Conservation (phyloP, 2,888 invertebrate genomes). For the Acholoe squamosa region DNA sequence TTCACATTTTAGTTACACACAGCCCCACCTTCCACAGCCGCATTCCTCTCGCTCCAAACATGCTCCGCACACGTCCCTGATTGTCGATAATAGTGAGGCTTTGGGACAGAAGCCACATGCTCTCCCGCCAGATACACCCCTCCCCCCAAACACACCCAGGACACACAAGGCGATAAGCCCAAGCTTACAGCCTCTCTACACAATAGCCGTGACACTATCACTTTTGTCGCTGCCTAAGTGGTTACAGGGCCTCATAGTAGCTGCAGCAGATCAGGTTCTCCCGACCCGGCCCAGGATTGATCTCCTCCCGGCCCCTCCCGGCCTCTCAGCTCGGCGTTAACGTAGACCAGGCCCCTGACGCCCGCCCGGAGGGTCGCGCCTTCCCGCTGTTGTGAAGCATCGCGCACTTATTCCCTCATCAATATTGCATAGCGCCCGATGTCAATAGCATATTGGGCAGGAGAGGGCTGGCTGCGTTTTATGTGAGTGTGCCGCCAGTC, state of each 20-base stretch:
- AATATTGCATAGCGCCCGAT: constrained; percentile 52
- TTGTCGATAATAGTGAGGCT: neutral
- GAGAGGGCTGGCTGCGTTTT: neutral
- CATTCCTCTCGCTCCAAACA: neutral
- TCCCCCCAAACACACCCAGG: neutral
- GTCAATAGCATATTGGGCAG: constrained; percentile 57
- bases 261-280: constrained; percentile 40
- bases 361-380: constrained; percentile 6
- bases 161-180: neutral
- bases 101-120: neutral
- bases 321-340: neutral
- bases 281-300: neutral
- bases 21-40: neutral
- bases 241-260: constrained; percentile 40
- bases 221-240: constrained; percentile 52
- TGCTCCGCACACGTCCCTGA: neutral
- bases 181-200: neutral
- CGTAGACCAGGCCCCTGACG: neutral
- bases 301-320: neutral
- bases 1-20: too few relatives aligned
- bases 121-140: neutral
- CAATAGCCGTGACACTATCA: constrained; percentile 43
- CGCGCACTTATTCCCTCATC: constrained; percentile 47
- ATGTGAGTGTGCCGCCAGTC: neutral
- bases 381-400: constrained; percentile 27